Conservation (phyloP, 2,888 invertebrate genomes). For the Drosophila falleni region DNA sequence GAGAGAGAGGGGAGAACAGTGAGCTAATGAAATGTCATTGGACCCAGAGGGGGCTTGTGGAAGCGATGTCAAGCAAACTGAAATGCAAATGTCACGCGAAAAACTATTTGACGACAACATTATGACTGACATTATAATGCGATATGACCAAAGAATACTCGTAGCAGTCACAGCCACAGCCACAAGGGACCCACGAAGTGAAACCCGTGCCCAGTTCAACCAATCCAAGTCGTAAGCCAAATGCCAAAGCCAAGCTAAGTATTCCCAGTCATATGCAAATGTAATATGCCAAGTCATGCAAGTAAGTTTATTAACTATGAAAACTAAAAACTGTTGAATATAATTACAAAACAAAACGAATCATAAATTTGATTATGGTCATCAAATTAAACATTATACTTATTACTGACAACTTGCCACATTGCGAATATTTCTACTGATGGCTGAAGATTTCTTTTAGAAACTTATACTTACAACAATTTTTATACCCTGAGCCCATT, state of each 20-base stretch:
- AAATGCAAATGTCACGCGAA: slow-evolving; percentile 84
- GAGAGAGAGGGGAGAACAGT: background rate
- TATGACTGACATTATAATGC: slow-evolving; percentile 79
- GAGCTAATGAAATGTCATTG: slow-evolving; percentile 80
- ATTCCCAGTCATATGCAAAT: slow-evolving; percentile 71
- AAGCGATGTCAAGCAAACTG: slow-evolving; percentile 53
- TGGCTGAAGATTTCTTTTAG: background rate
- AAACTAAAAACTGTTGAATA: slow-evolving; percentile 58
- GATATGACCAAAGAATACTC: slow-evolving; percentile 57
- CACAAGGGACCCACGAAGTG: slow-evolving; percentile 35
- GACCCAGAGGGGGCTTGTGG: slow-evolving; percentile 50
- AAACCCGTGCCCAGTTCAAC: slow-evolving; percentile 11
- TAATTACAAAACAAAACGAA: slow-evolving; percentile 46
- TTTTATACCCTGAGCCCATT: too few species aligned
- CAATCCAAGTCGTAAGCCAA: slow-evolving; percentile 18
- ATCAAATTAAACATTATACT: slow-evolving; percentile 12
- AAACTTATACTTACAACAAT: background rate
- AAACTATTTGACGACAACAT: slow-evolving; percentile 82
- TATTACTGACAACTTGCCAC: background rate
- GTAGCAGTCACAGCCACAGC: slow-evolving; percentile 8
- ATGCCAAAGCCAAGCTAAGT: slow-evolving; percentile 26
- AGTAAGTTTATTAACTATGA: slow-evolving; percentile 69
- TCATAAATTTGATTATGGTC: slow-evolving; percentile 46
- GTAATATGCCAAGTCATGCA: slow-evolving; percentile 70
- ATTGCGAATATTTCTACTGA: background rate